Conservation (phyloP, 1,140 invertebrate genomes). For the Drosophila busckii region DNA sequence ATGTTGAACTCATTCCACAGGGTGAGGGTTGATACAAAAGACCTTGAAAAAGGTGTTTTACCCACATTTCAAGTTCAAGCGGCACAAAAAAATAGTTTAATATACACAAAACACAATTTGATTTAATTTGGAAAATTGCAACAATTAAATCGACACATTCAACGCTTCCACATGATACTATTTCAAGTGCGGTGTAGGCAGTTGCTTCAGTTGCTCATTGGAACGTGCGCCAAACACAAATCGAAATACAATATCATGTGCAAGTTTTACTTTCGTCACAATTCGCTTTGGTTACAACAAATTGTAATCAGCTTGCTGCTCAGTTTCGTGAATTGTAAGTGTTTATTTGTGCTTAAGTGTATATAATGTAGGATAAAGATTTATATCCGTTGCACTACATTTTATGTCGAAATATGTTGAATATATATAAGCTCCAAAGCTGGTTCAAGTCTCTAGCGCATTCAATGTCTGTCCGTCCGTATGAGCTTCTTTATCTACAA, state of each 20-base stretch:
- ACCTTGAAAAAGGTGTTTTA: constrained; percentile 32
- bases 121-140: constrained; percentile 59
- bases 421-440: too few species aligned
- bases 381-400: too few species aligned
- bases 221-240: too few species aligned
- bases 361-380: too few species aligned
- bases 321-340: constrained; percentile 11
- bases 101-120: constrained; percentile 29
- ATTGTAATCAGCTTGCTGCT: neutral
- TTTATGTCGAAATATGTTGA: constrained; percentile 4
- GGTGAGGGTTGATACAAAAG: neutral
- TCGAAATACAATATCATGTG: constrained; percentile 12
- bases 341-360: neutral
- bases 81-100: constrained; percentile 9
- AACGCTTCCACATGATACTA: constrained; percentile 18
- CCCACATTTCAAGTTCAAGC: constrained; percentile 60
- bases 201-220: constrained; percentile 1
- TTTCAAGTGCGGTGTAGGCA: constrained; percentile 10
- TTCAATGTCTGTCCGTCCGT: too few species aligned
- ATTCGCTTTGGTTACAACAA: neutral
- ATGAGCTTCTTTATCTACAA: too few species aligned
- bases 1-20: neutral
- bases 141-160: constrained; percentile 64
- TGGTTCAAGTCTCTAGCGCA: too few species aligned
- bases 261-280: neutral